Percentiles rank a stretch among this genome's conserved stretches.
phyloP scores from a whole-genome alignment of 2,113 vertebrate genomes.

The Pholis gunnellus region DNA sequence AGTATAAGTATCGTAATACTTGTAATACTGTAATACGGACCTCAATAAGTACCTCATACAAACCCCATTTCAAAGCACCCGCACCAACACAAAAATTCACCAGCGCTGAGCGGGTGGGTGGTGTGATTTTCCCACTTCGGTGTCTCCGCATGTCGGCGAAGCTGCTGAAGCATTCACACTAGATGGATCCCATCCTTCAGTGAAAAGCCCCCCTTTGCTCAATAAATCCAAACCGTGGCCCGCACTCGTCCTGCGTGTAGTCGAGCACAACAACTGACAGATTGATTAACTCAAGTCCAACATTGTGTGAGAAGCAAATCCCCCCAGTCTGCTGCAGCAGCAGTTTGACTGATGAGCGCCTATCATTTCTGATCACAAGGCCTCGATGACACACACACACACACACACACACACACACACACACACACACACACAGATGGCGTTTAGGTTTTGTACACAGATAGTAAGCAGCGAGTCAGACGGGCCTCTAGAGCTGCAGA shows the following conservation, averaged over 20 bases:
- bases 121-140: slow-evolving; percentile 65
- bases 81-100: slow-evolving; percentile 16
- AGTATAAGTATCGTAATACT: too few relatives aligned
- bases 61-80: neutral
- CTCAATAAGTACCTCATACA: neutral
- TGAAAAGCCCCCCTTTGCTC: slow-evolving; percentile 42
- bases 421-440: slow-evolving; percentile 11
- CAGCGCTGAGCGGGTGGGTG: slow-evolving; percentile 44
- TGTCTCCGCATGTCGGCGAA: slow-evolving; percentile 5
- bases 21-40: neutral
- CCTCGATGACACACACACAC: slow-evolving; percentile 14
- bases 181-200: slow-evolving; percentile 36
- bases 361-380: slow-evolving; percentile 34
- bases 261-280: slow-evolving; percentile 57
- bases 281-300: slow-evolving; percentile 64
- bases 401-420: slow-evolving; percentile 7
- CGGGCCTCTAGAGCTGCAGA: neutral
- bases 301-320: slow-evolving; percentile 42
- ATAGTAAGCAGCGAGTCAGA: slow-evolving; percentile 1
- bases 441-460: neutral
- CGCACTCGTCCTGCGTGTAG: slow-evolving; percentile 20
- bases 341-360: slow-evolving; percentile 40
- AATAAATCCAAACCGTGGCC: slow-evolving; percentile 42
- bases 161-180: slow-evolving; percentile 49
- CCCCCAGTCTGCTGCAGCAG: slow-evolving; percentile 15